Conservation (phyloP, 1,140 invertebrate species). For the Drosophila takahashii region DNA sequence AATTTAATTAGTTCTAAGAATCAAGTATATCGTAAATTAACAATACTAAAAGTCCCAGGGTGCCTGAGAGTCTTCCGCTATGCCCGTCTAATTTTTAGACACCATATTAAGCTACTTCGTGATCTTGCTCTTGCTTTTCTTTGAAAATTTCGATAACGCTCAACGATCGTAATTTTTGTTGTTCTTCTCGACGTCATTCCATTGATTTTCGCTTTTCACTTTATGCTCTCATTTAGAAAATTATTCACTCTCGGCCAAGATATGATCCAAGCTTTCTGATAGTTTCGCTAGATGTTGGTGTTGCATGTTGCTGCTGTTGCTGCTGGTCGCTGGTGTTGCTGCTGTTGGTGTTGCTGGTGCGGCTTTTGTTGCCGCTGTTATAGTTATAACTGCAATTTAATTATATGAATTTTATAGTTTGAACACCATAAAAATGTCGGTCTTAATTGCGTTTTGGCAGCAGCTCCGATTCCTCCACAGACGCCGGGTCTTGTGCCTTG, state of each 20-base stretch:
- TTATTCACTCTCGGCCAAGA: slow-evolving; percentile 42
- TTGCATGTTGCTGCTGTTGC: slow-evolving; percentile 15
- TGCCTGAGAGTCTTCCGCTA: background rate
- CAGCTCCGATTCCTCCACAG: slow-evolving; percentile 27
- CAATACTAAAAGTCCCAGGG: background rate
- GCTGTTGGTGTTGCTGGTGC: slow-evolving; percentile 15
- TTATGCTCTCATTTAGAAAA: slow-evolving; percentile 54
- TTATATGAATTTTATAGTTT: slow-evolving; percentile 83
- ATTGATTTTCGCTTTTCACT: slow-evolving; percentile 71
- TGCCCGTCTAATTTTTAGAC: background rate
- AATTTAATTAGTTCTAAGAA: background rate
- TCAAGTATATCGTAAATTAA: background rate
- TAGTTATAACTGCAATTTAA: slow-evolving; percentile 78
- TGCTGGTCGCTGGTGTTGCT: slow-evolving; percentile 10
- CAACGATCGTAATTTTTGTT: slow-evolving; percentile 46
- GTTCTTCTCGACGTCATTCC: slow-evolving; percentile 14
- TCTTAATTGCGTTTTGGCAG: slow-evolving; percentile 73
- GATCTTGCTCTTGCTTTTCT: slow-evolving; percentile 20
- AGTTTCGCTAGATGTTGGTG: slow-evolving; percentile 25
- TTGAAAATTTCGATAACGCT: slow-evolving; percentile 48
- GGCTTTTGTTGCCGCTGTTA: slow-evolving; percentile 35
- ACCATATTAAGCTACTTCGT: slow-evolving; percentile 5
- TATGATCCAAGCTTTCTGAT: slow-evolving; percentile 34
- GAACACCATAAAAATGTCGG: slow-evolving; percentile 79
- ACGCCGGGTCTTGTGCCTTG: slow-evolving; percentile 52